Evolutionary conservation across 1,140 invertebrate species (phyloP), one percentile per base, ranked within the genome.

Genomic region (Branchinecta lindahli): DNA sequence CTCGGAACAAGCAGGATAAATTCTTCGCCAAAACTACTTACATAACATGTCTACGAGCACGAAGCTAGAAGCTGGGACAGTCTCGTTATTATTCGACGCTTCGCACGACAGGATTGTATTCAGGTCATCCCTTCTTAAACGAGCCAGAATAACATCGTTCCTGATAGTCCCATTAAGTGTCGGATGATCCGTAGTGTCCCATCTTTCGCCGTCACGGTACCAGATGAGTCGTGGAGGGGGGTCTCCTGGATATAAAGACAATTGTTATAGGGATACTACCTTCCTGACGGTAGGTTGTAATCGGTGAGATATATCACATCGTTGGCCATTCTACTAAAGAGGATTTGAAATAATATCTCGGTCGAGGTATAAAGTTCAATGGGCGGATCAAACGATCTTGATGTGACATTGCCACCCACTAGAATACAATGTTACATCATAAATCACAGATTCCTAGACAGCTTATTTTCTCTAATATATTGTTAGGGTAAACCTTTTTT

Each of bases 61-160:
- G 66, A 70, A 70, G 44, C 66, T 68, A 44, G 66, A 68, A 18
- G 70, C 66, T 44, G 70, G 70, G 10, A 61, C 33, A 9, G 70
- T 70, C 18, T 68, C 67, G n/a, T 70, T 67, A 67, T 70, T 70
- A 67, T 70, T 70, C 15, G 70, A 70, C 65, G 70, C 70, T 68
- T 70, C 70, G 52, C 70, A 70, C 6, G 70, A 70, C 10, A 70
- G 66, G 33, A 70, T 70, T 46, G 70, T 70, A 45, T 70, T 70
- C 15, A 70, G 44, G 52, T 70, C 70, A 33, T 52, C 66, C 18
- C 70, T 44, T 45, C 70, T 21, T 21, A 70, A 47, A 18, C 70
- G 65, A 18, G 66, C 45, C 21, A 70, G 66, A 44, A 67, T 67
- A 18, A 70, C 66, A 68, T 70, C 70, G 44, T 70, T 70, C 15